A percentile compares a stretch with the other conserved stretches of the same genome.
phyloP scores from a whole-genome alignment of 2,888 invertebrate genomes.

The Cheilosia vulpina region DNA sequence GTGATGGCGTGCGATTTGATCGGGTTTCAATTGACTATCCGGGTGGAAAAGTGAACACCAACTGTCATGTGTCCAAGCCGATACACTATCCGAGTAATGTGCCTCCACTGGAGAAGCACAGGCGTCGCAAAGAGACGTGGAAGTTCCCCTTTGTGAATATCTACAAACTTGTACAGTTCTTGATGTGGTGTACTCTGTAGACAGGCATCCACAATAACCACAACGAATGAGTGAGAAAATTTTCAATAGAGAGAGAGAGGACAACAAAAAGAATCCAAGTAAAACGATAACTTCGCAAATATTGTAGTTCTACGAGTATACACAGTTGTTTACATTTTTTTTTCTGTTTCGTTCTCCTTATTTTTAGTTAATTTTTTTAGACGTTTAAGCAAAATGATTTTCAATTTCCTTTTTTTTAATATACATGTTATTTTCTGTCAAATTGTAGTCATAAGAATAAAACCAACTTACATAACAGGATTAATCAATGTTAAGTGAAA shows the following conservation, averaged over 20 bases:
- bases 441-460: conserved; percentile 47
- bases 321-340: conserved; percentile 16
- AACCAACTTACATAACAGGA: conserved; percentile 30
- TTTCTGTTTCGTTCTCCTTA: conserved; percentile 3
- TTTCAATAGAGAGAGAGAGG: conserved; percentile 21
- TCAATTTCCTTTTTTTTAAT: conserved; percentile 8
- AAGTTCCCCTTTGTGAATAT: conserved; percentile 84
- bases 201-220: background rate
- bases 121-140: conserved; percentile 78
- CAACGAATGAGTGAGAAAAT: conserved; percentile 49
- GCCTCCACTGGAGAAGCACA: conserved; percentile 78
- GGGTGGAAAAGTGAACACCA: conserved; percentile 85
- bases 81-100: conserved; percentile 86
- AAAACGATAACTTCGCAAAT: conserved; percentile 45
- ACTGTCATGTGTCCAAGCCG: conserved; percentile 85
- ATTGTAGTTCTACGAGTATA: conserved; percentile 2
- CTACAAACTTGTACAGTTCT: conserved; percentile 85
- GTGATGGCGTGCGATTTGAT: conserved; percentile 85
- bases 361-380: conserved; percentile 39
- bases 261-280: background rate
- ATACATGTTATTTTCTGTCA: conserved; percentile 13
- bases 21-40: conserved; percentile 79
- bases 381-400: conserved; percentile 23
- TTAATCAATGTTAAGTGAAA: conserved; percentile 39
- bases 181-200: conserved; percentile 87